phyloP scores from a whole-genome alignment of 2,888 invertebrate genomes.

The Platerodrilus igneus region DNA sequence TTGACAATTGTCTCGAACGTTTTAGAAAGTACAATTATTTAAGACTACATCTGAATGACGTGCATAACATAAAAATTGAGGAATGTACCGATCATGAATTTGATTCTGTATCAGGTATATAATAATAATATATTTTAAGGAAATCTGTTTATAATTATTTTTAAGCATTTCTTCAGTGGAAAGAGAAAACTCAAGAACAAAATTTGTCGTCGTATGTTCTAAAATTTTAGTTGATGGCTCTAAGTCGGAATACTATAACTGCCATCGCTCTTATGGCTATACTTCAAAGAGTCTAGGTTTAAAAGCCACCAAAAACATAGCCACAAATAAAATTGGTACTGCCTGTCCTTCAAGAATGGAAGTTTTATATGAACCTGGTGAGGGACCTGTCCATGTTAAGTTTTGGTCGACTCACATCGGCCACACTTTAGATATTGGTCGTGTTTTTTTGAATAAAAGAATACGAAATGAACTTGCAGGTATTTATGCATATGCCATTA shows the following conservation, averaged over 20 bases:
- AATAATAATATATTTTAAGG: no score
- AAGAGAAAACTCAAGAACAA: neutral
- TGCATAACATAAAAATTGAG: no score
- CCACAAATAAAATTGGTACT: neutral
- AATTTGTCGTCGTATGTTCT: neutral
- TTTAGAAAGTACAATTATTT: no score
- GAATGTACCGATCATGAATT: no score
- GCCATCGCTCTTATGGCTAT: neutral
- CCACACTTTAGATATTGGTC: neutral
- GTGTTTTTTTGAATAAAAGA: no score
- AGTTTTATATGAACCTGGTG: neutral
- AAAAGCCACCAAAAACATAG: neutral
- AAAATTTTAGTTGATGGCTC: neutral
- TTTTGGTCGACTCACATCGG: slow-evolving; percentile 1
- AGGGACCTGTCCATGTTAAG: neutral
- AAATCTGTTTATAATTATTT: no score
- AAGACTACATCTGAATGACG: no score
- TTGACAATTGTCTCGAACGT: no score
- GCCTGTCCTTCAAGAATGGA: slow-evolving; percentile 1
- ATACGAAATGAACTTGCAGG: no score
- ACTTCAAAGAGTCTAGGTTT: neutral
- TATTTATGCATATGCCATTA: no score
- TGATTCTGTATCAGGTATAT: no score
- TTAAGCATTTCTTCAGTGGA: slow-evolving; percentile 1
- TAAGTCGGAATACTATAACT: neutral